Evolutionary conservation across 2,797 vertebrate genomes (phyloP).

Genomic region (Falco concolor): DNA sequence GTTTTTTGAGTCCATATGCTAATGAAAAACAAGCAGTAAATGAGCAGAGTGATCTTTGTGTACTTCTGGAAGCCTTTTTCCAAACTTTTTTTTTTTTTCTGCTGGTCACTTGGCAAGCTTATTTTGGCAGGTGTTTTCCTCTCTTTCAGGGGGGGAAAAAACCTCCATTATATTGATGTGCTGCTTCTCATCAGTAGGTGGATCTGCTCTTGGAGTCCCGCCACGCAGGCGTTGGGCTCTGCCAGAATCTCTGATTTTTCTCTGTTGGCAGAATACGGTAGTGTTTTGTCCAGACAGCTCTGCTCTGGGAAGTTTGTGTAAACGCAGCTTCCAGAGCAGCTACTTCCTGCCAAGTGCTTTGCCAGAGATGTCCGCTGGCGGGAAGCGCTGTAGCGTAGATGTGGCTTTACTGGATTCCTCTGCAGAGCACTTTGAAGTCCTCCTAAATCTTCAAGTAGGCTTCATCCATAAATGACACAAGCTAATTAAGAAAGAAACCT

Average conservation of each 20-base stretch:
- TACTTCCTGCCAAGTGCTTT: slow-evolving; percentile 32
- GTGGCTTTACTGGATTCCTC: not conserved
- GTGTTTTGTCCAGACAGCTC: slow-evolving; percentile 58
- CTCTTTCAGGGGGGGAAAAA: not conserved
- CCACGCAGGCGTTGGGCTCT: not conserved
- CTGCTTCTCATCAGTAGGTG: not conserved
- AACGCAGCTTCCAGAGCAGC: slow-evolving; percentile 41
- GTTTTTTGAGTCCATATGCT: not conserved
- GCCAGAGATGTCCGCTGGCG: not conserved
- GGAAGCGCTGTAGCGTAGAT: not conserved
- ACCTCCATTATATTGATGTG: not conserved
- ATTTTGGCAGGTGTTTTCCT: not conserved
- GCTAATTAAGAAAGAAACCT: not conserved
- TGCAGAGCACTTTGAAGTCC: not conserved
- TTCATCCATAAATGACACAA: not conserved
- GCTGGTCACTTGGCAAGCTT: not conserved
- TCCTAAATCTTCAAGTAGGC: not conserved
- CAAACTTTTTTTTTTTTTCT: not conserved
- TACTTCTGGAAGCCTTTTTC: not conserved
- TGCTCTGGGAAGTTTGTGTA: slow-evolving; percentile 42
- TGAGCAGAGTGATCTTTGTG: not conserved
- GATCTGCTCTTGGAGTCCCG: not conserved
- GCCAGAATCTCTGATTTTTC: slow-evolving; percentile 7
- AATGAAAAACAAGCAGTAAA: not conserved
- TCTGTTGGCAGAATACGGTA: slow-evolving; percentile 4